Percentiles rank a stretch among this genome's conserved stretches.
Evolutionary conservation across 2,888 invertebrate species (phyloP).

Genomic region (Meghimatium bilineatum): DNA sequence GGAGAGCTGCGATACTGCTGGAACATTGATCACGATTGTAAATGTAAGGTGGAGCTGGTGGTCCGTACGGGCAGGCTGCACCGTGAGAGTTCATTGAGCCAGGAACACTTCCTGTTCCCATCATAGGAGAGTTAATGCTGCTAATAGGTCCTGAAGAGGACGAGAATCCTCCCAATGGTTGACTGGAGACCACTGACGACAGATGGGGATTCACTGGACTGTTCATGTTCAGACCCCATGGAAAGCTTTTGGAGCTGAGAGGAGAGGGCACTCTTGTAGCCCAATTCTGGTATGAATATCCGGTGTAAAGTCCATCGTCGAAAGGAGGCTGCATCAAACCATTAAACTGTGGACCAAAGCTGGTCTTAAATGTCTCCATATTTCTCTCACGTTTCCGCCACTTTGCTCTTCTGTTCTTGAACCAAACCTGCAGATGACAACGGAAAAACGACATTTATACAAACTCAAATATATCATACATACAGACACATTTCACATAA

Average conservation of each 20-base stretch:
- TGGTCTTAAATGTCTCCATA: slow-evolving; percentile 84
- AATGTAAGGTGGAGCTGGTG: slow-evolving; percentile 87
- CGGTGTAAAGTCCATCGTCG: slow-evolving; percentile 90
- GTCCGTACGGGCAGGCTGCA: slow-evolving; percentile 88
- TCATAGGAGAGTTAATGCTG: slow-evolving; percentile 66
- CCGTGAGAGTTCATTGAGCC: slow-evolving; percentile 69
- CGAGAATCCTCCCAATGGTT: slow-evolving; percentile 70
- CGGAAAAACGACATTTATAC: background rate
- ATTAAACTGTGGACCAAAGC: slow-evolving; percentile 93
- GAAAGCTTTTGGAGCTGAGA: slow-evolving; percentile 87
- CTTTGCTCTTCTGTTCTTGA: slow-evolving; percentile 77
- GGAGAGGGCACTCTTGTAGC: slow-evolving; percentile 95
- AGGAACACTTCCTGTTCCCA: slow-evolving; percentile 74
- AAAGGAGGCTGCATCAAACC: slow-evolving; percentile 95
- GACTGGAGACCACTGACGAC: slow-evolving; percentile 79
- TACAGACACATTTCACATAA: too few relatives aligned
- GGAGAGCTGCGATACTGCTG: slow-evolving; percentile 91
- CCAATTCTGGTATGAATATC: slow-evolving; percentile 96
- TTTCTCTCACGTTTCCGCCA: slow-evolving; percentile 78
- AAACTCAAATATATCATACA: too few relatives aligned
- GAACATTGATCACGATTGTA: slow-evolving; percentile 85
- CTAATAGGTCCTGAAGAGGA: slow-evolving; percentile 77
- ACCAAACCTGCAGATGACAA: slow-evolving; percentile 73
- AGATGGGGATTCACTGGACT: slow-evolving; percentile 85
- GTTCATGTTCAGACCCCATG: slow-evolving; percentile 82